Evolutionary conservation across 2,797 vertebrate species (phyloP), one percentile per base, ranked within the genome.

Genomic region (Pterois miles): DNA sequence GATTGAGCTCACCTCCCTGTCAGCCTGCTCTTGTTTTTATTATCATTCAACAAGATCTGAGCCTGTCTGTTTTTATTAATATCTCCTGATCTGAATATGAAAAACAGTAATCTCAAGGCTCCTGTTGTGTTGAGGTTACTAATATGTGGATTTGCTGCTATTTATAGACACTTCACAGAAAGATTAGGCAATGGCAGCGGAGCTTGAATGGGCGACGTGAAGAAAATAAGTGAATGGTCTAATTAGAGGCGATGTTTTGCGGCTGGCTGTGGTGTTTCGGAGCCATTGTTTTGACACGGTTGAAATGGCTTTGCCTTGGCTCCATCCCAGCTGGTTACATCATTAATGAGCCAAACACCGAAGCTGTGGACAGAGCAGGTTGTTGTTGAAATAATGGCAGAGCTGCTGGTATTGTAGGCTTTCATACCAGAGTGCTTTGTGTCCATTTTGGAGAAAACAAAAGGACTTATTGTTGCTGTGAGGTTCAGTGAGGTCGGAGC

Each of bases 1-100:
- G 85, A 85, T 86, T 87, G 89, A 88, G 86, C 86, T 90, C 83
- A 87, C 86, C 88, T 85, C 81, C 34, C 72, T 62, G 67, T 81
- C 83, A 83, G 77, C 76, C 65, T 63, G 65, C 74, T 59, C 56
- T 65, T 83, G 12, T 75, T 85, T 84, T 85, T 84, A 67, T 88
- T 71, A 82, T 82, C 76, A 70, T 72, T 80, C 65, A 78, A 68
- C 69, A 79, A 75, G 58, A 76, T 80, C 48, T 36, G 67, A 82
- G 56, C 54, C 56, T 8, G 29, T 86, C 83, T 64, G 65, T 71
- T 85, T 78, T 75, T 23, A 67, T 78, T 79, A 66, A 79, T 76
- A 74, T 65, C 36, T 27, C 46, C 33, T 63, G 72, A 85, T 82
- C 62, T 80, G 65, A 71, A 74, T 71, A 80, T 38, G 64, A 82